Evolutionary conservation across 1,140 invertebrate species (phyloP).

Genomic region (Zaprionus tsacasi): DNA sequence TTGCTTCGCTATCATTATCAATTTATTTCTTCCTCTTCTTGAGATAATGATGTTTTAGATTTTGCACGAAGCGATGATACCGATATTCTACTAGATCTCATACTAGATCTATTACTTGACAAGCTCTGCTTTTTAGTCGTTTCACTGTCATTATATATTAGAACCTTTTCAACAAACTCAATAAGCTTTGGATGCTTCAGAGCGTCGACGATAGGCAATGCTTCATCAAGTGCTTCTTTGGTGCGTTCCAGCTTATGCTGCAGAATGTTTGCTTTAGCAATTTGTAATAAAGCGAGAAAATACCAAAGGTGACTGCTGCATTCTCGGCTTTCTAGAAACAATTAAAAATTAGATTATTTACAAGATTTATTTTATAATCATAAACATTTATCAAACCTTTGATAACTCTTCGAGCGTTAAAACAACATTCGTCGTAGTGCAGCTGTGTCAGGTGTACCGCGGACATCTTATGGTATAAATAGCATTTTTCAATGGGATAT

Average conservation of each 20-base stretch:
- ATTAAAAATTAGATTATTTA: not conserved
- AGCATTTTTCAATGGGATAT: slow-evolving; percentile 76
- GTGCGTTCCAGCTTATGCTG: slow-evolving; percentile 72
- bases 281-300: slow-evolving; percentile 62
- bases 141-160: not conserved
- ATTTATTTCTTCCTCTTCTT: too few relatives aligned
- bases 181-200: not conserved
- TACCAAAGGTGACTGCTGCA: slow-evolving; percentile 66
- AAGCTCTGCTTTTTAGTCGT: not conserved
- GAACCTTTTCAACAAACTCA: not conserved
- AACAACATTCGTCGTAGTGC: slow-evolving; percentile 71
- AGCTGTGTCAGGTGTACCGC: slow-evolving; percentile 53
- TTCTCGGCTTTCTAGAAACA: slow-evolving; percentile 42
- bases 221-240: slow-evolving; percentile 60
- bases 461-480: slow-evolving; percentile 67
- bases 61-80: not conserved
- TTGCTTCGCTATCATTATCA: too few relatives aligned
- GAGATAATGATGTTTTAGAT: too few relatives aligned
- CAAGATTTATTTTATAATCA: too few relatives aligned
- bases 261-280: slow-evolving; percentile 65
- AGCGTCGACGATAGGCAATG: slow-evolving; percentile 8
- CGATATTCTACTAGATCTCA: not conserved
- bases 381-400: slow-evolving; percentile 49
- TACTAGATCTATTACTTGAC: not conserved
- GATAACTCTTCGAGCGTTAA: slow-evolving; percentile 54